Base-by-base conservation (phyloP, 1,140 invertebrate genomes). In the Ganaspis sp. region DNA sequence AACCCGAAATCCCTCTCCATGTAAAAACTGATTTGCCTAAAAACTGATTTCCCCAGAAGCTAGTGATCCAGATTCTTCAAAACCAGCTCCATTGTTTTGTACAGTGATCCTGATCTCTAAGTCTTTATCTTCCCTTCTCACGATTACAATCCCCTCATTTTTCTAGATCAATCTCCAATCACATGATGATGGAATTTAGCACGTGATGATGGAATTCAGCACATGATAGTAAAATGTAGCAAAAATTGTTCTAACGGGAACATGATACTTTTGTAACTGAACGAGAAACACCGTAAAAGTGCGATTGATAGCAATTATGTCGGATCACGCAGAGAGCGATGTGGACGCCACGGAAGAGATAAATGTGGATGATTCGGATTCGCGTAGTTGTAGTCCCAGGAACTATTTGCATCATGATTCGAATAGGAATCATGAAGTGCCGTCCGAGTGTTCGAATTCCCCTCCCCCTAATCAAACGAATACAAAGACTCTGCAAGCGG, bases 331-430 rank as follows among this genome's bases (percentile, higher is more conserved):
- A 80, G 75, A 87, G 73, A 88, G 89, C 81, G 90, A 91, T 73
- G 82, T 87, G 71, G 90, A 90, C 73, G 85, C 89, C 42, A 86
- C 88, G 72, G 90, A 91, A 81, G 89, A 91, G 84, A 91, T 91
- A 74, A 91, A 91, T 73, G 90, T 91, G 40, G 90, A 91, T 71
- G 89, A 90, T 72, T 88, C 89, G 6, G 90, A 91, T 71, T 89
- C 89, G 9, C 82, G 87, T 0, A 90, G 89, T 69, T 88, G 88
- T 64, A 87, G 89, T 72, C 83, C 86, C 11, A 81, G 80, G 0
- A 89, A 90, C 73, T 89, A 89, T 69, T 38, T 64, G 26, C 58
- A 37, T 26, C 64, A 42, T 64, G 12, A 85, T 76, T 72, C 80
- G 2, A 76, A 64, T 17, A 71, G 76, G 17, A 80, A 82, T 38